These are phyloP conservation scores for Ciona savignyi DNA, from an alignment of 23 tunicate species.

Conservation along the genomic window DNA sequence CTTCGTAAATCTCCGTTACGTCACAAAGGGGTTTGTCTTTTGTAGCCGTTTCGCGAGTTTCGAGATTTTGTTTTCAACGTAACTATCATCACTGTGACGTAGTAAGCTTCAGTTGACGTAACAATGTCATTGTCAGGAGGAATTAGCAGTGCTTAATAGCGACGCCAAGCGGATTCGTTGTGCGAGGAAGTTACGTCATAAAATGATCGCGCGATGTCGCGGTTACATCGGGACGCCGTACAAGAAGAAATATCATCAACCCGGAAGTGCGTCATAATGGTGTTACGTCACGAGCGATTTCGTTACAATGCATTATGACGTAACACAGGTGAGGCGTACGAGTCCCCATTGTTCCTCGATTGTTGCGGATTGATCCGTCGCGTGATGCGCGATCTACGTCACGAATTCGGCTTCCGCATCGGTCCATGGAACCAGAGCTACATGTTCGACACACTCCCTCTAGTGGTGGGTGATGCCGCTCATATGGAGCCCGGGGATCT, in stretches of 20 bases:
- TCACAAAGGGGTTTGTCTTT: not conserved
- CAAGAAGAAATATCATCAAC: slow-evolving; percentile 59
- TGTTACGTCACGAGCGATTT: slow-evolving; percentile 1
- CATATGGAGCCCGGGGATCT: slow-evolving; percentile 69
- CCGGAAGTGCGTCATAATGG: slow-evolving; percentile 49
- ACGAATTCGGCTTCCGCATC: slow-evolving; percentile 55
- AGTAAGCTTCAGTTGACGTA: too few relatives aligned
- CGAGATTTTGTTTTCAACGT: too few relatives aligned
- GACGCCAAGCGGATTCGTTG: slow-evolving; percentile 35
- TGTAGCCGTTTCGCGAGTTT: too few relatives aligned
- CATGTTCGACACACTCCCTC: slow-evolving; percentile 77
- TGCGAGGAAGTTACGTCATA: slow-evolving; percentile 35
- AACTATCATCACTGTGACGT: too few relatives aligned
- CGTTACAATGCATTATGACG: not conserved
- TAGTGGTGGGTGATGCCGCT: slow-evolving; percentile 20
- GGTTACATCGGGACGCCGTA: slow-evolving; percentile 65
- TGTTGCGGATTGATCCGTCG: slow-evolving; percentile 72
- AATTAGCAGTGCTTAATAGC: not conserved
- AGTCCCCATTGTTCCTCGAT: slow-evolving; percentile 63
- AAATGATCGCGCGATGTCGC: slow-evolving; percentile 36
- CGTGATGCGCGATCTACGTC: slow-evolving; percentile 36
- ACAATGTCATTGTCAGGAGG: slow-evolving; percentile 12
- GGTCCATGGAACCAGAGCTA: slow-evolving; percentile 86
- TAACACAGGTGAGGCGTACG: slow-evolving; percentile 34
- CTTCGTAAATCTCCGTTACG: too few relatives aligned